Evolutionary conservation across 1,140 invertebrate genomes (phyloP).

Genomic region (Belonocnema kinseyi): DNA sequence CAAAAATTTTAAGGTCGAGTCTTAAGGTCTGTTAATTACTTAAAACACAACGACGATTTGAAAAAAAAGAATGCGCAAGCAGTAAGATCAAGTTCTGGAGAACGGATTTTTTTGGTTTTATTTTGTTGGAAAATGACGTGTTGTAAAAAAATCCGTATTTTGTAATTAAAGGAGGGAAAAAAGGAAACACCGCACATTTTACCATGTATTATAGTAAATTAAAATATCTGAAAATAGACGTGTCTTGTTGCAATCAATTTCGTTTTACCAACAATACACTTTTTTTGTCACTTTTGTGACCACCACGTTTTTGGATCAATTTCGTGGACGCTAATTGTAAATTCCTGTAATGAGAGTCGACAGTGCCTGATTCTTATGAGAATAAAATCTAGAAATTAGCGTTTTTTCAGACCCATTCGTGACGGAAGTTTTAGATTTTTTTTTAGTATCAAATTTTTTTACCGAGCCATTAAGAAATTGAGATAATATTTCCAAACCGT

Average conservation of each 20-base stretch:
- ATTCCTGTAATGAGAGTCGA: slow-evolving; percentile 58
- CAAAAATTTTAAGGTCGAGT: slow-evolving; percentile 35
- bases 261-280: slow-evolving; percentile 49
- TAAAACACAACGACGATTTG: slow-evolving; percentile 5
- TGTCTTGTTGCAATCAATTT: slow-evolving; percentile 59
- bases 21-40: slow-evolving; percentile 38
- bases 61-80: slow-evolving; percentile 19
- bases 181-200: slow-evolving; percentile 61
- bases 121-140: slow-evolving; percentile 46
- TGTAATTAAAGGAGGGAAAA: slow-evolving; percentile 40
- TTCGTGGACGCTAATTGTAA: slow-evolving; percentile 43
- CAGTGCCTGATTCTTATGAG: slow-evolving; percentile 62
- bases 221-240: slow-evolving; percentile 63
- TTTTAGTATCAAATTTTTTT: background rate
- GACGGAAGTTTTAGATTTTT: background rate
- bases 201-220: slow-evolving; percentile 68
- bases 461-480: background rate
- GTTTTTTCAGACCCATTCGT: slow-evolving; percentile 46
- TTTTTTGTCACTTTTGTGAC: slow-evolving; percentile 38
- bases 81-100: slow-evolving; percentile 31
- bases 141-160: slow-evolving; percentile 54
- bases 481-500: too few relatives aligned
- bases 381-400: slow-evolving; percentile 41
- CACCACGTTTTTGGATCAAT: slow-evolving; percentile 38
- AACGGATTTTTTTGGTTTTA: slow-evolving; percentile 34